Conservation (phyloP, 1,140 invertebrate genomes). For the Lepidurus arcticus region DNA sequence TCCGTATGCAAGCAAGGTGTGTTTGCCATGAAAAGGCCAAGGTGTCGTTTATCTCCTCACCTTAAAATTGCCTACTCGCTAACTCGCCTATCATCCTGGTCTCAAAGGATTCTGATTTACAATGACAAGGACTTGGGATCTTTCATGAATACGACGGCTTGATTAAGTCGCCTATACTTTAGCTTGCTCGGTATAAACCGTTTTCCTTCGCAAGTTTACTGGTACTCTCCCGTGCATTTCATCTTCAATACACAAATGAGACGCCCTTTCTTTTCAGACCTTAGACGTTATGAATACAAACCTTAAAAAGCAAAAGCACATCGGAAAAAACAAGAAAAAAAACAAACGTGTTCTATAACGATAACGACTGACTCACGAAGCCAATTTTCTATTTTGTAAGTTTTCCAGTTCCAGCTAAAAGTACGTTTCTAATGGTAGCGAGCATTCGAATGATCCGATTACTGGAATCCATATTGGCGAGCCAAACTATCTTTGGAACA, state of each 20-base stretch:
- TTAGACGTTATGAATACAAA: neutral
- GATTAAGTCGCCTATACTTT: neutral
- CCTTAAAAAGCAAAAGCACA: neutral
- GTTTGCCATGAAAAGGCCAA: neutral
- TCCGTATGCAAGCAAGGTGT: neutral
- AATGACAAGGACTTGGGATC: neutral
- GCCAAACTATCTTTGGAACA: neutral
- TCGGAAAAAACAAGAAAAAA: neutral
- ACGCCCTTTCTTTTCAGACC: neutral
- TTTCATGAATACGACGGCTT: constrained; percentile 1
- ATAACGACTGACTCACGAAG: neutral
- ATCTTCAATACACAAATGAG: neutral
- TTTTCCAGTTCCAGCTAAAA: neutral
- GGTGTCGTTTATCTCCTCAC: neutral
- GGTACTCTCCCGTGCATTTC: too few relatives aligned
- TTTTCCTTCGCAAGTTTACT: neutral
- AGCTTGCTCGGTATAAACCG: neutral
- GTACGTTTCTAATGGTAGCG: neutral
- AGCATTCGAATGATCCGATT: constrained; percentile 2
- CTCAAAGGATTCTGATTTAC: neutral
- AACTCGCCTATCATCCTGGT: neutral
- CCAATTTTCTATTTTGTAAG: neutral
- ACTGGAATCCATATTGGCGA: neutral
- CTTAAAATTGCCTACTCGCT: neutral
- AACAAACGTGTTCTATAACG: neutral